Conservation (phyloP, 1,140 invertebrate genomes). For the Caenorhabditis elegans region DNA sequence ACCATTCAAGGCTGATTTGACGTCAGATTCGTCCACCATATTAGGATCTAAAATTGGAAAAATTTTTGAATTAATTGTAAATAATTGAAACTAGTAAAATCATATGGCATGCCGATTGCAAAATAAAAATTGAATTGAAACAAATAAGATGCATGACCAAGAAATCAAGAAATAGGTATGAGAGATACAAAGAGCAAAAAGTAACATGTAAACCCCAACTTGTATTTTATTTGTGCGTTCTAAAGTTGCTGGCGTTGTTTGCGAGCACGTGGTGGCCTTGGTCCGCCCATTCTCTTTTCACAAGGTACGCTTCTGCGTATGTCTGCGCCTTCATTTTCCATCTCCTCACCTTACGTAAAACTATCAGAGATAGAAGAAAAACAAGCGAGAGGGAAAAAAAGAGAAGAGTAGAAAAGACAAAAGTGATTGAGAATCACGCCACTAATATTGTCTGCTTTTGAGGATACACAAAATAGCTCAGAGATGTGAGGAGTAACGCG, state of each 20-base stretch:
- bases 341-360: slow-evolving; percentile 9
- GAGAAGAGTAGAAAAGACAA: background rate
- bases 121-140: background rate
- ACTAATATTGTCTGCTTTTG: slow-evolving; percentile 25
- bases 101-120: background rate
- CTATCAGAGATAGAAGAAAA: background rate
- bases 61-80: background rate
- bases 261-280: slow-evolving; percentile 16
- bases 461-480: background rate
- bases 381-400: background rate
- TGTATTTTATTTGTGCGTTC: slow-evolving; percentile 16
- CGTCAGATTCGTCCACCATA: slow-evolving; percentile 26
- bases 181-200: background rate
- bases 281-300: background rate
- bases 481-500: background rate
- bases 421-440: slow-evolving; percentile 20
- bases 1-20: slow-evolving; percentile 8
- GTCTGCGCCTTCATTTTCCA: slow-evolving; percentile 18
- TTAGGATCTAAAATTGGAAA: background rate
- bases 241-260: background rate
- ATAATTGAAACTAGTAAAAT: background rate
- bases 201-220: background rate
- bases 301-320: background rate
- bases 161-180: background rate
- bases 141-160: background rate